Evolutionary conservation across 1,140 invertebrate species (phyloP), one percentile per base, ranked within the genome.

Genomic region (Neuroterus valhalla): DNA sequence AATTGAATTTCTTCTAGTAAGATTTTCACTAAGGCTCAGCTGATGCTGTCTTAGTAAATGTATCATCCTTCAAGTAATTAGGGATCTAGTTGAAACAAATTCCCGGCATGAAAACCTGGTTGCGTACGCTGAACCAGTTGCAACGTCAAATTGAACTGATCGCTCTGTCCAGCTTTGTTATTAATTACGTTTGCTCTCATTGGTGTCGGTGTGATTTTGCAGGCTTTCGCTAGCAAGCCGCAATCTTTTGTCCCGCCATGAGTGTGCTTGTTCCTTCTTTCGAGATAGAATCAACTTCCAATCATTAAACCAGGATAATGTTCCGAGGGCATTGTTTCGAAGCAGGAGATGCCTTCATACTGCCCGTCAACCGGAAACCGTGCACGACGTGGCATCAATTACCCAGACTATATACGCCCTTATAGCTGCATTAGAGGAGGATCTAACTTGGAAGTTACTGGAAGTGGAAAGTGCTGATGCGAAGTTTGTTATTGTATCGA

Each of bases 271-370:
- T 80, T 77, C 70, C 62, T 69, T 75, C 55, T 71, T 77, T 82
- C 73, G 72, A 75, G 79, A 8, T 8, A 1, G 31, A 38, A 38
- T 38, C 31, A 38, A 5, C 31, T 38, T 74, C 82, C 81, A 85
- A 85, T 85, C 78, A 81, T 84, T 85, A 86, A 62, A 85, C 80
- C 81, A 75, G 78, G 73, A 83, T 86, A 84, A 85, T 82, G 78
- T 84, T 81, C 74, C 78, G 74, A 72, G 66, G 48, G 74, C 75
- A 86, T 86, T 87, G 83, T 86, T 82, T 77, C 71, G 71, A 77
- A 73, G 78, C 45, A 70, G 74, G 76, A 55, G 68, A 69, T 62
- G 75, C 78, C 84, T 83, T 83, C 79, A 82, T 75, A 79, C 74
- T 71, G 69, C 66, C 81, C 78, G 78, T 78, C 80, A 83, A 79